Evolutionary conservation across 2,888 invertebrate genomes (phyloP).

Genomic region (Drosophila picticornis): DNA sequence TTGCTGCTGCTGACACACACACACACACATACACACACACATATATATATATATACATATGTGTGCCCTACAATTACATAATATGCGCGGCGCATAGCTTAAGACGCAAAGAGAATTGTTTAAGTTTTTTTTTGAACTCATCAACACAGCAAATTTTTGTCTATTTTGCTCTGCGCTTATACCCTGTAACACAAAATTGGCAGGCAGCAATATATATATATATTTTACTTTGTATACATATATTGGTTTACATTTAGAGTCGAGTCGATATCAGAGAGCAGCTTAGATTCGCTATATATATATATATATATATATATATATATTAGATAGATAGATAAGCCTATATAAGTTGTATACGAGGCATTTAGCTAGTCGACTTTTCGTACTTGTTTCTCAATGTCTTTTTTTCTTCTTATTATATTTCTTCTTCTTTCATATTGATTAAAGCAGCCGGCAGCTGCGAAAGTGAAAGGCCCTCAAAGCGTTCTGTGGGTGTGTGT

Average conservation of each 20-base stretch:
- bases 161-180: conserved; percentile 1
- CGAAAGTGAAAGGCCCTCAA: conserved; percentile 58
- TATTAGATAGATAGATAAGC: no score
- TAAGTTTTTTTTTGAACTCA: conserved; percentile 42
- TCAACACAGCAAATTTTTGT: conserved; percentile 10
- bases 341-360: neutral
- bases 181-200: neutral
- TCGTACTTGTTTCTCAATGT: conserved; percentile 3
- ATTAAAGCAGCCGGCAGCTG: conserved; percentile 34
- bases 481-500: conserved; percentile 14
- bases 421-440: conserved; percentile 22
- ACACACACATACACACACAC: conserved; percentile 9
- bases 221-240: neutral
- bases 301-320: neutral
- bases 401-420: neutral
- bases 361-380: neutral
- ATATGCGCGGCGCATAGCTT: conserved; percentile 75
- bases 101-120: conserved; percentile 59
- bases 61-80: conserved; percentile 74
- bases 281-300: neutral
- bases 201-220: neutral
- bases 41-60: conserved; percentile 16
- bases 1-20: conserved; percentile 19
- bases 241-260: neutral
- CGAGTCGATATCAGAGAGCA: neutral